A percentile compares a stretch with the other conserved stretches of the same genome.
Conservation (phyloP, 1,140 invertebrate species). For the Oncopeltus fasciatus region DNA sequence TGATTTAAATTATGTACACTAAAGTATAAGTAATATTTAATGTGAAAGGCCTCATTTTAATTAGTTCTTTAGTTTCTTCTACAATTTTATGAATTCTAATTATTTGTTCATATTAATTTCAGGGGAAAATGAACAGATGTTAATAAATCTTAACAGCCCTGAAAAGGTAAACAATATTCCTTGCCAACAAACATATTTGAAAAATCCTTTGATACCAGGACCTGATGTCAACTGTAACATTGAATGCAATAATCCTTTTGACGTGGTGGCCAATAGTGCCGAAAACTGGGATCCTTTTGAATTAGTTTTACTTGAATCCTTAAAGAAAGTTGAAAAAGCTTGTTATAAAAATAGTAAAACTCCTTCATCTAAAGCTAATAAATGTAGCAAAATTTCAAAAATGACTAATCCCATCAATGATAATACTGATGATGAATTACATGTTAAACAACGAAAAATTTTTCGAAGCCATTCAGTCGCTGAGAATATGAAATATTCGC, state of each 20-base stretch:
- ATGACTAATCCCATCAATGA: neutral
- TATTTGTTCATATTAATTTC: too few species aligned
- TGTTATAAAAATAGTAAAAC: too few species aligned
- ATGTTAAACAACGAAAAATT: neutral
- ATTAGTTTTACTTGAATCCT: neutral
- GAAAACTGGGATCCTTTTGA: slow-evolving; percentile 7
- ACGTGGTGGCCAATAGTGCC: neutral
- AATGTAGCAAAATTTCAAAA: neutral
- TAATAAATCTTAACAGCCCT: neutral
- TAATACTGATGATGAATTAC: neutral
- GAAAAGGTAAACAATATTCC: neutral
- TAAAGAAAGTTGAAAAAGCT: neutral
- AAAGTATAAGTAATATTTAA: too few species aligned
- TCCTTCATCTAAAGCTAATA: neutral
- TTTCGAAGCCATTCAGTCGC: neutral
- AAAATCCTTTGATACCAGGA: slow-evolving; percentile 3
- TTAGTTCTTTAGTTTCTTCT: too few species aligned
- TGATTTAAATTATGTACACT: too few species aligned
- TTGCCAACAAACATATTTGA: neutral
- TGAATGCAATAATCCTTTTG: slow-evolving; percentile 7
- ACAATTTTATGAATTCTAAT: too few species aligned
- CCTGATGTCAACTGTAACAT: neutral
- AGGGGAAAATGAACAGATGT: neutral
- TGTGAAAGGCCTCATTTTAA: too few species aligned
- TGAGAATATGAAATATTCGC: neutral